These are phyloP conservation scores for Nasonia oneida DNA, from an alignment of 2,888 invertebrate species.

Conservation along the genomic window DNA sequence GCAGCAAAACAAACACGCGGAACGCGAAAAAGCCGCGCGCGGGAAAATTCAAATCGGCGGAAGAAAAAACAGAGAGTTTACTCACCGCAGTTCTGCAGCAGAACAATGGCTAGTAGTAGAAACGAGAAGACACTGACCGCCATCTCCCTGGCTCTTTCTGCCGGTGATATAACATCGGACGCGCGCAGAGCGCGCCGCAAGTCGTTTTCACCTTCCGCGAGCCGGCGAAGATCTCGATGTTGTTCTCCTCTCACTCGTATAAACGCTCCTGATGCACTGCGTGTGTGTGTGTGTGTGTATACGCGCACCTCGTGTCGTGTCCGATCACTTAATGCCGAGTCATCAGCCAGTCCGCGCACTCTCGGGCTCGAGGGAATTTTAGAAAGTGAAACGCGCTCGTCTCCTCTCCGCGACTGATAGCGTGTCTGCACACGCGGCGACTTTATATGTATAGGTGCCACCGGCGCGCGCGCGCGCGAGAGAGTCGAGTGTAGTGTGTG, in stretches of 20 bases:
- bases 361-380: slow-evolving; percentile 53
- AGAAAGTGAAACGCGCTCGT: slow-evolving; percentile 59
- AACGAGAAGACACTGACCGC: slow-evolving; percentile 73
- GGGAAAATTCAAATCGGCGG: slow-evolving; percentile 31
- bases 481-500: background rate
- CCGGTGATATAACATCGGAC: slow-evolving; percentile 77
- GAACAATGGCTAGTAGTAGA: slow-evolving; percentile 64
- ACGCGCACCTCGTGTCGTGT: slow-evolving; percentile 59
- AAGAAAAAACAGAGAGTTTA: slow-evolving; percentile 51
- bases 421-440: slow-evolving; percentile 9
- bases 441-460: background rate
- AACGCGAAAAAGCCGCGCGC: slow-evolving; percentile 13
- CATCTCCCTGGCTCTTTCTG: slow-evolving; percentile 74
- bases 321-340: slow-evolving; percentile 73
- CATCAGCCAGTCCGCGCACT: slow-evolving; percentile 60
- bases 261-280: background rate
- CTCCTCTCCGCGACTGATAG: slow-evolving; percentile 54
- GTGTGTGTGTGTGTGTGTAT: background rate
- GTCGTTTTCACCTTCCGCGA: background rate
- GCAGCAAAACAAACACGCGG: background rate
- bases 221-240: background rate
- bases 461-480: background rate
- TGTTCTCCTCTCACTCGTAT: background rate
- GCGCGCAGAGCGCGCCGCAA: slow-evolving; percentile 46
- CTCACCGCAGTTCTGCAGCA: slow-evolving; percentile 70